phyloP scores from a whole-genome alignment of 2,888 invertebrate genomes.

The Euplexia lucipara region DNA sequence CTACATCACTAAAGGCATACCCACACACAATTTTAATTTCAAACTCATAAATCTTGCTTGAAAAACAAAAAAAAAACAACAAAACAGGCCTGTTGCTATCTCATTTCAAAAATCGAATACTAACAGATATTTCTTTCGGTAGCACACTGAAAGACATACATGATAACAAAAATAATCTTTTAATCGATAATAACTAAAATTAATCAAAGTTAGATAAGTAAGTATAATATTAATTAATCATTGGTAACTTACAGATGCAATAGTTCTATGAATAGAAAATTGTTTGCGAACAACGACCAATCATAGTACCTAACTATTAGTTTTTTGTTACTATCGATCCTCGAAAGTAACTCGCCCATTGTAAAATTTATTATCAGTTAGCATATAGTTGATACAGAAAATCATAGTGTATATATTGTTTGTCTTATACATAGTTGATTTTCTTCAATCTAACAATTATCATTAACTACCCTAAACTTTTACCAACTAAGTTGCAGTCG shows the following conservation, averaged over 20 bases:
- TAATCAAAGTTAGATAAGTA: conserved; percentile 35
- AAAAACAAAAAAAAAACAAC: neutral
- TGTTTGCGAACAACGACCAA: conserved; percentile 41
- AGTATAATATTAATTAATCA: conserved; percentile 36
- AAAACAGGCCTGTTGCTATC: neutral
- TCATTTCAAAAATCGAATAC: neutral
- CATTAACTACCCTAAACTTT: too few species aligned
- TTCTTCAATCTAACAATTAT: neutral
- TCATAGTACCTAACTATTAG: conserved; percentile 22
- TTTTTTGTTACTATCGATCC: conserved; percentile 24
- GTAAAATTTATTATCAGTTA: too few species aligned
- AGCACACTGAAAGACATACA: conserved; percentile 1
- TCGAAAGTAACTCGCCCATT: conserved; percentile 22
- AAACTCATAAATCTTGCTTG: too few species aligned
- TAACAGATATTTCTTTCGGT: conserved; percentile 5
- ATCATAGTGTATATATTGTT: too few species aligned
- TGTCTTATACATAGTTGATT: neutral
- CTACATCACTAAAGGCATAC: too few species aligned
- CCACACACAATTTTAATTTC: too few species aligned
- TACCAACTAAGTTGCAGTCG: too few species aligned
- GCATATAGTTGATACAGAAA: too few species aligned
- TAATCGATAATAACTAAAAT: conserved; percentile 29
- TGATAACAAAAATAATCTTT: conserved; percentile 21
- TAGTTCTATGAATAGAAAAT: conserved; percentile 33
- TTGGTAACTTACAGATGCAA: conserved; percentile 41